Evolutionary conservation across 2,797 vertebrate species (phyloP), one percentile per base, ranked within the genome.

Genomic region (Melopsittacus undulatus): DNA sequence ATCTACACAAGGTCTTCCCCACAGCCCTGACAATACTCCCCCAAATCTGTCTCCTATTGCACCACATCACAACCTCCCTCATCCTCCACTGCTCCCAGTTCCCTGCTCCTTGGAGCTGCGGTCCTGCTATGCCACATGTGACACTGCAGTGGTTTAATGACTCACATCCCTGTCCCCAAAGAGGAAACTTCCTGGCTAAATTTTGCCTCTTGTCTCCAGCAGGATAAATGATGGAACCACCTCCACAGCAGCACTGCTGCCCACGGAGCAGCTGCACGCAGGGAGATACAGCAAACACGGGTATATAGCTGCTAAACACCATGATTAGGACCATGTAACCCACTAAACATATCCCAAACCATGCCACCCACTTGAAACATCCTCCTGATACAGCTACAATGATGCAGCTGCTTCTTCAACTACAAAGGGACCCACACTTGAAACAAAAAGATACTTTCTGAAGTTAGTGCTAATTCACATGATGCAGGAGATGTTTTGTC

Each of bases 101-200:
- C 11, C 30, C 83, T 2, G 0, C 7, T 26, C 59, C 38, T 40
- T 9, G 0, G 43, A 9, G 19, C 22, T 8, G 4, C 1, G 2
- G 15, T 73, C 49, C 48, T 13, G 4, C 34, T 0, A 0, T 9
- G 13, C 57, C 74, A 1, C 45, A 5, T 68, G n/a, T 43, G 62
- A 20, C 70, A 9, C n/a, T 5, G 1, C 46, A 2, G 46, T 3
- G 54, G 5, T 66, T 84, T 30, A 34, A 49, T 81, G 77, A 43
- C 63, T 87, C 91, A 17, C 27, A 1, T 8, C n/a, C 1, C 67
- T 7, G 56, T 23, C 70, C 67, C 46, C 32, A n/a, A 51, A 89
- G 13, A 34, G 4, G 40, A 72, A 91, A 1, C 17, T 67, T 77
- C 63, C 56, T 2, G 0, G 8, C 36, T 34, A 2, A 1, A 1